Conservation (phyloP, 2,797 vertebrate species). For the Argentina silus region DNA sequence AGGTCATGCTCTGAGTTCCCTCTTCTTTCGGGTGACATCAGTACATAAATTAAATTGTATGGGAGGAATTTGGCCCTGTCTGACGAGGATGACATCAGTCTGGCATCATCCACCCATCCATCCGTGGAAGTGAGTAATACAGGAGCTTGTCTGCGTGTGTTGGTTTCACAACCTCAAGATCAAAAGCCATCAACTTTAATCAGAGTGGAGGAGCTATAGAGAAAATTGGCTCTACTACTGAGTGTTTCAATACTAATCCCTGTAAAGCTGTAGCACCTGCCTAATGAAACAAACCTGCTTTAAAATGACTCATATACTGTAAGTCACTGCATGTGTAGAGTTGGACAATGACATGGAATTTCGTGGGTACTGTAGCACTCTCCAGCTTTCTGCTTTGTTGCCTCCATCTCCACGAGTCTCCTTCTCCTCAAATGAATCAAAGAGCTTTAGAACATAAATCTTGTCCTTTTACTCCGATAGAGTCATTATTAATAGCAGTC, state of each 20-base stretch:
- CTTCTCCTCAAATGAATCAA: background rate
- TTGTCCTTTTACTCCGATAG: background rate
- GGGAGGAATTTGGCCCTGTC: background rate
- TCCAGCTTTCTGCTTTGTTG: background rate
- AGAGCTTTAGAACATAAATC: background rate
- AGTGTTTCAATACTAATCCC: background rate
- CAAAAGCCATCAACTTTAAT: background rate
- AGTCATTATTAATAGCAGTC: background rate
- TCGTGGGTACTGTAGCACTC: background rate
- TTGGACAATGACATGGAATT: background rate
- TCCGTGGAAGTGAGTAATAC: background rate
- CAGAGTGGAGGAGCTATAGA: background rate
- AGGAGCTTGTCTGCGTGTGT: background rate
- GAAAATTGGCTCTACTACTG: background rate
- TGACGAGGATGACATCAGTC: background rate
- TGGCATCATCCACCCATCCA: background rate
- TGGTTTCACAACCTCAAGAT: background rate
- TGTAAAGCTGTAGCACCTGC: background rate
- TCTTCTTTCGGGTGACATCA: too few relatives aligned
- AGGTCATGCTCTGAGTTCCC: background rate
- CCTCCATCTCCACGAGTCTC: background rate
- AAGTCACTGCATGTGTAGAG: background rate
- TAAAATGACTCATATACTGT: background rate
- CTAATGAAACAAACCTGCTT: background rate
- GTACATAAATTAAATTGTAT: too few relatives aligned